Evolutionary conservation across 2,888 invertebrate species (phyloP).

Genomic region (Ptilodon capucinus): DNA sequence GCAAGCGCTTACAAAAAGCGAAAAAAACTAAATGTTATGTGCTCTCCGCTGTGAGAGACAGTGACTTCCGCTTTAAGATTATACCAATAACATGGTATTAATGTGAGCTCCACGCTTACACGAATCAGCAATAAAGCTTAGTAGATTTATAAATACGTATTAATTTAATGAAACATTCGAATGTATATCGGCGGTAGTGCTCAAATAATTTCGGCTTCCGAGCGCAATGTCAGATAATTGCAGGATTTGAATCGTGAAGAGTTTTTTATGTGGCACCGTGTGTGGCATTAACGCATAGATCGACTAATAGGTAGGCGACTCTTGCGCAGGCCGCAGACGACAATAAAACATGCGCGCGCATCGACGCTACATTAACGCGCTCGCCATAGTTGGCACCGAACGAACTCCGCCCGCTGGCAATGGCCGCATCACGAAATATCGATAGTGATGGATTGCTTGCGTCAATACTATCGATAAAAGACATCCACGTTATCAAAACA

Average conservation of each 20-base stretch:
- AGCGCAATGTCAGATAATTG: slow-evolving; percentile 13
- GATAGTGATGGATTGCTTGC: slow-evolving; percentile 56
- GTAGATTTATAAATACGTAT: slow-evolving; percentile 1
- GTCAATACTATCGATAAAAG: slow-evolving; percentile 50
- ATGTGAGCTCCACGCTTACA: slow-evolving; percentile 16
- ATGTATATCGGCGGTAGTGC: slow-evolving; percentile 1
- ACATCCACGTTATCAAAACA: slow-evolving; percentile 1
- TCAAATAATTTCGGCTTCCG: slow-evolving; percentile 11
- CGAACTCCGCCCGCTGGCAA: slow-evolving; percentile 71
- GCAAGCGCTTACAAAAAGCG: slow-evolving; percentile 19
- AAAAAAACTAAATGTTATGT: slow-evolving; percentile 27
- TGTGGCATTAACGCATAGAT: slow-evolving; percentile 56
- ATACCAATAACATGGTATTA: slow-evolving; percentile 18
- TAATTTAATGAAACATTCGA: slow-evolving; percentile 6
- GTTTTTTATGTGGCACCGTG: slow-evolving; percentile 41
- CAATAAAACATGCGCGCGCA: slow-evolving; percentile 68
- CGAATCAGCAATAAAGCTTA: slow-evolving; percentile 15
- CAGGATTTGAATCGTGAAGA: slow-evolving; percentile 9
- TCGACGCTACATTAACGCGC: slow-evolving; percentile 77
- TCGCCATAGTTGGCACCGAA: slow-evolving; percentile 78
- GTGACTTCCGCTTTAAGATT: slow-evolving; percentile 17
- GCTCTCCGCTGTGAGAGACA: too few relatives aligned
- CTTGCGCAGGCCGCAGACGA: slow-evolving; percentile 53
- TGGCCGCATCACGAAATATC: slow-evolving; percentile 52
- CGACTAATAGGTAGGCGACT: slow-evolving; percentile 59